Evolutionary conservation across 2,797 vertebrate species (phyloP), one percentile per base, ranked within the genome.

Genomic region (Sebastes alutus): DNA sequence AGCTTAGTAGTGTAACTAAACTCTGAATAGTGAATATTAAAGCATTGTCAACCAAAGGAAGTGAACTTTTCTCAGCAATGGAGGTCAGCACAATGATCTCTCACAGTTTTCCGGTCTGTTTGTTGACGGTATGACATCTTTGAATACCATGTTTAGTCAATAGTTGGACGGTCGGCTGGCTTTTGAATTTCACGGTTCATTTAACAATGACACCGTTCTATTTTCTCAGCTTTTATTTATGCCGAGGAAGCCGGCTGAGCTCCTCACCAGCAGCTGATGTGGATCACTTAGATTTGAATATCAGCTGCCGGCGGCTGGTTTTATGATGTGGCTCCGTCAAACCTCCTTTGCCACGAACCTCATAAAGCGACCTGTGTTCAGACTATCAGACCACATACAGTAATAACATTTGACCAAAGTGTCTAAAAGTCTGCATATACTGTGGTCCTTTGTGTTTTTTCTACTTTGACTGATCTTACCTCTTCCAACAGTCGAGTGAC

Each of bases 401-500:
- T 42, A 13, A 56, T 23, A 25, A 35, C 29, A 33, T 54, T 13
- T 29, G 27, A 61, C 22, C n/a, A 32, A 69, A 75, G n/a, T 4
- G 20, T 22, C 52, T 29, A 11, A 38, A 64, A 60, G 77, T 61
- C 42, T 75, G 61, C 14, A 55, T 8, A 6, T 30, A 12, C 25
- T 49, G 16, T 1, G 27, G 22, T 18, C 29, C 16, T 63, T 18
- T 60, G 14, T 9, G 32, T 79, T 62, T 35, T 7, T 66, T 63
- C 58, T 66, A 2, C 27, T 66, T 65, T 29, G 59, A 56, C 46
- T 18, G 6, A 35, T 89, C 96, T 96, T 87, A 97, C 98, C 97
- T 99, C 98, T 90, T 99, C 98, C 79, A 99, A 96, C 93, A 99
- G 97, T 94, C 97, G 97, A 86, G 98, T 99, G 84, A 99, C 98